phyloP scores from a whole-genome alignment of 2,888 invertebrate genomes.

The Oxytorus armatus region DNA sequence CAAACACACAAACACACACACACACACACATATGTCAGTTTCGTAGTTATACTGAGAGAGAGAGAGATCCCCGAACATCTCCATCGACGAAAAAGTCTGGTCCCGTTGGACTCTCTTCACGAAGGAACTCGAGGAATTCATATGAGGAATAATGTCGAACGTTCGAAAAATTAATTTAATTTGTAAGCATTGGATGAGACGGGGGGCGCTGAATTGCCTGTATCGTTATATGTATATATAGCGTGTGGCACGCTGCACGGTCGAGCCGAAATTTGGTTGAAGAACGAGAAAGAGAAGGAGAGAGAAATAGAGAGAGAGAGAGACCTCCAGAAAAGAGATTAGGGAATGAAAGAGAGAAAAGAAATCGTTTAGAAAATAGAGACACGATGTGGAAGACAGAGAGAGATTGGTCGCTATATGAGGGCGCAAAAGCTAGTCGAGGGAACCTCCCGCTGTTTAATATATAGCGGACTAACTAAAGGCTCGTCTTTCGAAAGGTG shows the following conservation, averaged over 20 bases:
- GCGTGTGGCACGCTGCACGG: conserved; percentile 29
- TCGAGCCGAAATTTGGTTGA: conserved; percentile 47
- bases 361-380: conserved; percentile 59
- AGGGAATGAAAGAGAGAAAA: conserved; percentile 46
- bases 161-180: conserved; percentile 82
- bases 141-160: conserved; percentile 81
- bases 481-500: conserved; percentile 79
- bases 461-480: conserved; percentile 82
- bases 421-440: conserved; percentile 65
- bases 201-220: conserved; percentile 64
- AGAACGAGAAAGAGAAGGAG: conserved; percentile 49
- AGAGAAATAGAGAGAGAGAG: conserved; percentile 30
- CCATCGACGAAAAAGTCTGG: conserved; percentile 52
- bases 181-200: conserved; percentile 79
- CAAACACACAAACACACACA: conserved; percentile 5
- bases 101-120: conserved; percentile 27
- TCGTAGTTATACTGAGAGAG: conserved; percentile 26
- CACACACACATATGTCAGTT: conserved; percentile 3
- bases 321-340: no score
- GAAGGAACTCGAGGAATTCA: conserved; percentile 78
- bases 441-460: conserved; percentile 82
- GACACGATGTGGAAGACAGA: conserved; percentile 48
- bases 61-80: conserved; percentile 55
- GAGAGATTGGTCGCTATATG: conserved; percentile 57
- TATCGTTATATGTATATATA: no score